Evolutionary conservation across 1,140 invertebrate genomes (phyloP).

Genomic region (Brachystomella parvula): DNA sequence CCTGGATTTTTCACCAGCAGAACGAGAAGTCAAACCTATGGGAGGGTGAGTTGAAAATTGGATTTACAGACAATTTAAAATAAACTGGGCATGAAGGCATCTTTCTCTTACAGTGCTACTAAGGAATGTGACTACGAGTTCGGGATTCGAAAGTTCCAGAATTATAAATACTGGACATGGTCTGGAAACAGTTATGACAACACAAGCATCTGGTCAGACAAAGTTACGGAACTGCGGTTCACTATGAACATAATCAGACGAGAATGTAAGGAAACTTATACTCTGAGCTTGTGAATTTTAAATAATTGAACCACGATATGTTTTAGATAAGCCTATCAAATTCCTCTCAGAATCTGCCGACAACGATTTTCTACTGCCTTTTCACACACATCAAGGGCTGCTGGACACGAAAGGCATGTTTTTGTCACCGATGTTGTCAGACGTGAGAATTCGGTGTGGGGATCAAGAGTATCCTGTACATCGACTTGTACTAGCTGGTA

Average conservation of each 20-base stretch:
- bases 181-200: slow-evolving; percentile 10
- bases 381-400: neutral
- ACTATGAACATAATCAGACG: slow-evolving; percentile 8
- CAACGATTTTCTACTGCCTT: slow-evolving; percentile 9
- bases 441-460: slow-evolving; percentile 20
- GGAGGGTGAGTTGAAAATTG: too few species aligned
- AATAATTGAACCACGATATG: neutral
- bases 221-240: slow-evolving; percentile 10
- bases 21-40: slow-evolving; percentile 10
- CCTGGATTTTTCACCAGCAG: neutral
- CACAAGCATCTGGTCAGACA: neutral
- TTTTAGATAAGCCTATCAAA: slow-evolving; percentile 11
- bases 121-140: slow-evolving; percentile 18
- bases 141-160: slow-evolving; percentile 2
- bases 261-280: slow-evolving; percentile 6
- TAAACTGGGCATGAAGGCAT: too few species aligned
- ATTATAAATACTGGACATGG: slow-evolving; percentile 15
- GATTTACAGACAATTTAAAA: too few species aligned
- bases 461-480: slow-evolving; percentile 23
- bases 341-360: neutral
- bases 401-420: slow-evolving; percentile 17
- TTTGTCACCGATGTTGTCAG: slow-evolving; percentile 15
- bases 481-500: slow-evolving; percentile 23
- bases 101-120: too few species aligned
- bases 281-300: neutral